Evolutionary conservation across 2,888 invertebrate species (phyloP).

Genomic region (Heteromurus nitidus): DNA sequence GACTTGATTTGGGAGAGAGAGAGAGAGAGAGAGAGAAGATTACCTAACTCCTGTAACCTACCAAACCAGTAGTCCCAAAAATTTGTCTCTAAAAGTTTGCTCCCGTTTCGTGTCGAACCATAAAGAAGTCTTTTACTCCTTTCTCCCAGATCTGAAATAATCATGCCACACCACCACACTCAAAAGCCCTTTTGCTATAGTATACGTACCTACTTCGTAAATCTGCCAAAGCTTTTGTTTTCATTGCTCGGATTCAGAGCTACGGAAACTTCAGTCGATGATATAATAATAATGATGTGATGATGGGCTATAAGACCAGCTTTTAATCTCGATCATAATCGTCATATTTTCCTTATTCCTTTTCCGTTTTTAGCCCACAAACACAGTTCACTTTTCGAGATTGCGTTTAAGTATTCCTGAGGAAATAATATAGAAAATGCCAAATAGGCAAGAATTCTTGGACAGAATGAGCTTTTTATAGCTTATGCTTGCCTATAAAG

Average conservation of each 20-base stretch:
- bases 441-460: constrained; percentile 3
- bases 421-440: neutral
- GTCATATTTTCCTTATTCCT: neutral
- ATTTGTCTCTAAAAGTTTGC: no score
- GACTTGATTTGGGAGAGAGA: constrained; percentile 32
- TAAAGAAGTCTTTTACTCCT: no score
- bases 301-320: constrained; percentile 52
- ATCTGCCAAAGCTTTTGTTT: no score
- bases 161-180: no score
- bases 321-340: constrained; percentile 41
- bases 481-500: constrained; percentile 55
- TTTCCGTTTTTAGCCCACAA: no score
- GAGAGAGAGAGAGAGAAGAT: no score
- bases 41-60: no score
- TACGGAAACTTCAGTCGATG: neutral
- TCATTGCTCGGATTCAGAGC: neutral
- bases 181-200: no score
- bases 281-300: constrained; percentile 46
- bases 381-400: neutral
- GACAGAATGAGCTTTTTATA: constrained; percentile 58
- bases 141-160: no score
- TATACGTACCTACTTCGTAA: no score
- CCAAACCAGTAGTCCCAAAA: no score
- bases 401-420: neutral
- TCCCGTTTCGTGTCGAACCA: no score